Percentiles rank a stretch among this genome's conserved stretches.
phyloP scores from a whole-genome alignment of 2,888 invertebrate species.

The Lasioglossum malachurum region DNA sequence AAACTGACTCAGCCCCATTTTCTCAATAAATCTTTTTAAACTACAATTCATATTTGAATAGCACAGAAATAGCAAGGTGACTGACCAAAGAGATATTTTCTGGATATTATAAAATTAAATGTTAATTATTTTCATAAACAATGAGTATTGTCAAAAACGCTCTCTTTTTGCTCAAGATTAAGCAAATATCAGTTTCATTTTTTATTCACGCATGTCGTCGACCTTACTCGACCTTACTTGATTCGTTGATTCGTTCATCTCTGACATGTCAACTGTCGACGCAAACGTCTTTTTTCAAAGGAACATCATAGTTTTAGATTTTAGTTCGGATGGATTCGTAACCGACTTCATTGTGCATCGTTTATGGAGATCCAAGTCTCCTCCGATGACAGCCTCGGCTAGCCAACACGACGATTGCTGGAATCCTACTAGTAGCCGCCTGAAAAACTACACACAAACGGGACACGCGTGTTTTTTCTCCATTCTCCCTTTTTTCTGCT shows the following conservation, averaged over 20 bases:
- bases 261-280: neutral
- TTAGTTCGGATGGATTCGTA: neutral
- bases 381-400: slow-evolving; percentile 8
- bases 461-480: slow-evolving; percentile 4
- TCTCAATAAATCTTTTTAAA: neutral
- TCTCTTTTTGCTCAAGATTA: neutral
- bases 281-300: neutral
- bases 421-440: neutral
- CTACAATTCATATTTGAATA: neutral
- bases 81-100: neutral
- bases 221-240: neutral
- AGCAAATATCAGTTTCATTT: neutral
- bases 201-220: neutral
- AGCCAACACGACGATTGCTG: slow-evolving; percentile 10
- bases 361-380: slow-evolving; percentile 43
- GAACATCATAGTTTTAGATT: neutral
- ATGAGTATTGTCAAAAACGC: too few relatives aligned
- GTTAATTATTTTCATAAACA: too few relatives aligned
- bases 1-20: neutral
- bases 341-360: neutral
- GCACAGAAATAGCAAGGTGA: neutral
- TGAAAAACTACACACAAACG: slow-evolving; percentile 18
- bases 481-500: neutral
- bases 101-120: too few relatives aligned
- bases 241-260: neutral